Conservation (phyloP, 2,888 invertebrate genomes). For the Agrotis clavis region DNA sequence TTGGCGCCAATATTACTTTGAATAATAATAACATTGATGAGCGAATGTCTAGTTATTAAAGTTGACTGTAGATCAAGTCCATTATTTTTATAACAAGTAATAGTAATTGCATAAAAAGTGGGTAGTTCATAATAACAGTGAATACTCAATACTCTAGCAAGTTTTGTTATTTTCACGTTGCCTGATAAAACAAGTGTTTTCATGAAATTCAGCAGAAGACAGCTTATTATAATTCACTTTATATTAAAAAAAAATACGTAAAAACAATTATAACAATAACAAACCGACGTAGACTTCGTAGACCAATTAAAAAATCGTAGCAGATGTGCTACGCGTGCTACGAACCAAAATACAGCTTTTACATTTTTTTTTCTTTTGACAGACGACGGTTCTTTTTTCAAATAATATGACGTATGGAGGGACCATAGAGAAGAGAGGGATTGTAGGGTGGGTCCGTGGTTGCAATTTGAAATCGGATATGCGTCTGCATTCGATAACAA, state of each 20-base stretch:
- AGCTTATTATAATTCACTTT: no score
- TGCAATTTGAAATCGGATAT: slow-evolving; percentile 58
- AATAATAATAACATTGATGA: neutral
- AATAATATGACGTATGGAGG: slow-evolving; percentile 6
- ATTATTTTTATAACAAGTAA: neutral
- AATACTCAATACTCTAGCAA: neutral
- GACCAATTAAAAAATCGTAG: slow-evolving; percentile 35
- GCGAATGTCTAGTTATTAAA: neutral
- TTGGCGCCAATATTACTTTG: slow-evolving; percentile 6
- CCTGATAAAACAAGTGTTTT: neutral
- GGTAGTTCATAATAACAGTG: neutral
- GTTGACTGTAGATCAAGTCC: neutral
- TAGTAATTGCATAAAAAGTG: neutral
- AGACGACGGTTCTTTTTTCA: slow-evolving; percentile 16
- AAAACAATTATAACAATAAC: neutral
- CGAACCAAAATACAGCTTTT: slow-evolving; percentile 19
- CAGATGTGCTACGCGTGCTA: slow-evolving; percentile 47
- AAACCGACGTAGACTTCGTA: slow-evolving; percentile 14
- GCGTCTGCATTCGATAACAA: slow-evolving; percentile 42
- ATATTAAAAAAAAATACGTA: no score
- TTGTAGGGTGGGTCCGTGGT: slow-evolving; percentile 14
- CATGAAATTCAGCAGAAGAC: neutral
- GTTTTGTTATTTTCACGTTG: neutral
- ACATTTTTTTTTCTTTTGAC: neutral
- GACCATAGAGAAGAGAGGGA: slow-evolving; percentile 11